Conservation (phyloP, 2,797 vertebrate species). For the Phalanger gymnotis region DNA sequence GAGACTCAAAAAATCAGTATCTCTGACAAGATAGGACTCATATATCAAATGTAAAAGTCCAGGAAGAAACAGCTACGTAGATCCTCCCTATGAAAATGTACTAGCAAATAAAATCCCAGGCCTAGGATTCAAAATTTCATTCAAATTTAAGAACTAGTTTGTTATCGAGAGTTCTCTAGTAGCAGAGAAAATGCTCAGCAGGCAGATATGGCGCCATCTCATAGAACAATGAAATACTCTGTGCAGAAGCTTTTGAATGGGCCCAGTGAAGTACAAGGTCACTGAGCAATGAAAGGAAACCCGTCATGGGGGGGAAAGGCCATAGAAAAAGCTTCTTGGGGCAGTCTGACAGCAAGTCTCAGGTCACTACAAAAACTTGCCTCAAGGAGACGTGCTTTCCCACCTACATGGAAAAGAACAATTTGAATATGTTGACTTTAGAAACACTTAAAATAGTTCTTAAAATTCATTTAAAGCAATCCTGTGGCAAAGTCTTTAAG, state of each 20-base stretch:
- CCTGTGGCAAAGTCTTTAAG: background rate
- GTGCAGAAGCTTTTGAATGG: background rate
- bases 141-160: background rate
- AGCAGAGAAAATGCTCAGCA: slow-evolving; percentile 17
- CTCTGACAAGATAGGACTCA: background rate
- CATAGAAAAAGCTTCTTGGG: background rate
- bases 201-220: background rate
- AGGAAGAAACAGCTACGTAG: background rate
- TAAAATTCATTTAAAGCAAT: background rate
- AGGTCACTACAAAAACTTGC: background rate
- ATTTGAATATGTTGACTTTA: background rate
- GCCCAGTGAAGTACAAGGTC: slow-evolving; percentile 1
- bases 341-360: background rate
- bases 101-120: background rate
- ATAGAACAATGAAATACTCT: background rate
- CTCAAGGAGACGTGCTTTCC: background rate
- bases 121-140: background rate
- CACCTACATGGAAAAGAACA: background rate
- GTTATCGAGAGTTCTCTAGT: background rate
- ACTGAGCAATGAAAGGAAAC: background rate
- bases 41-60: background rate
- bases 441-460: background rate
- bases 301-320: background rate
- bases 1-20: background rate
- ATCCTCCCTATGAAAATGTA: background rate